phyloP scores from a whole-genome alignment of 2,888 invertebrate genomes.

The Julus scanicus region DNA sequence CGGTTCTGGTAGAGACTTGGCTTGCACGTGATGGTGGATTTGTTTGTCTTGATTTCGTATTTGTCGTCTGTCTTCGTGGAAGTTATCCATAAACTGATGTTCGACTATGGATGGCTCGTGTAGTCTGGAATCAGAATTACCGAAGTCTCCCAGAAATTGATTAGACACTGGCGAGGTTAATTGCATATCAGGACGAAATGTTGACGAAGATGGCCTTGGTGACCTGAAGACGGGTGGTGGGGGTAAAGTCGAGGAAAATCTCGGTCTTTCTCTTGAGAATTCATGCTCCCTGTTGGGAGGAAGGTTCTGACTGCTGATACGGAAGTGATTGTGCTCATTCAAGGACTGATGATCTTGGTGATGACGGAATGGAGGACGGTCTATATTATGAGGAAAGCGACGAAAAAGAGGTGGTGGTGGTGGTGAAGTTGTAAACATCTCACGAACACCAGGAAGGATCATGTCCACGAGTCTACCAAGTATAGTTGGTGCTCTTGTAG shows the following conservation, averaged over 20 bases:
- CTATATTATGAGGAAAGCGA: neutral
- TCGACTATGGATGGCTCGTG: neutral
- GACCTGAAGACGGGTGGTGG: neutral
- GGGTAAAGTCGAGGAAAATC: neutral
- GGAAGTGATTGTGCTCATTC: neutral
- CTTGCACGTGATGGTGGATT: slow-evolving; percentile 15
- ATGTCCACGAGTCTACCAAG: slow-evolving; percentile 41
- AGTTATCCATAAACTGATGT: neutral
- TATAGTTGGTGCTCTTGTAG: neutral
- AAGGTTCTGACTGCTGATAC: neutral
- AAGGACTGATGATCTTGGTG: neutral
- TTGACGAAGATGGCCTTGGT: neutral
- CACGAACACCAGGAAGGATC: slow-evolving; percentile 40
- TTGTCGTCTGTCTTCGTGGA: neutral
- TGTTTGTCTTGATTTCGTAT: slow-evolving; percentile 38
- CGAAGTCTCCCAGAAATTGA: neutral
- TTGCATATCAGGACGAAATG: neutral
- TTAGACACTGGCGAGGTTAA: neutral
- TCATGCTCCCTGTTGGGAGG: neutral
- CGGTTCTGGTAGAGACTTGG: slow-evolving; percentile 44
- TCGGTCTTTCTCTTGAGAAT: neutral
- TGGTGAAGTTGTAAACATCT: slow-evolving; percentile 15
- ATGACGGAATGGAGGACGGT: neutral
- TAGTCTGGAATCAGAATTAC: neutral
- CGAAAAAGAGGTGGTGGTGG: neutral